Evolutionary conservation across 2,113 vertebrate genomes (phyloP), one percentile per base, ranked within the genome.

Genomic region (Engystomops pustulosus): DNA sequence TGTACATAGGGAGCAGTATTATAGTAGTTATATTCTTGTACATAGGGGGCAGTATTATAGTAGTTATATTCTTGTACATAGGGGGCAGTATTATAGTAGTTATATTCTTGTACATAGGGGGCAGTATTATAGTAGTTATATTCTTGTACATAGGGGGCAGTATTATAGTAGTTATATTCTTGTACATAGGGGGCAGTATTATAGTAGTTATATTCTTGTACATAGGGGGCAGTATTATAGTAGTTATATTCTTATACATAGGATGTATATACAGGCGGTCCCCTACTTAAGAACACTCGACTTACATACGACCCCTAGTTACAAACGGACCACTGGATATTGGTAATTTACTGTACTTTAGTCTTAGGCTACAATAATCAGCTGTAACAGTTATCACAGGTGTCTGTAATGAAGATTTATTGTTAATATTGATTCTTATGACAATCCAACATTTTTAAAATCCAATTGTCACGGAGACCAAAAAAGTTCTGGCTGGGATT

Each of bases 191-290:
- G 12, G 49, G 20, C 14, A 67, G 30, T 20, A 67, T 67, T 67
- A 36, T 67, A 36, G 62, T 36, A 67, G 32, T 67, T 67, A 67
- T 67, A 67, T 67, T 67, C 62, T 67, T 65, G 55, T 60, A 60
- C 3, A 60, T 60, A 27, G 55, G 55, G n/a, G 5, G 55, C 23
- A 60, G 55, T 60, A 60, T 60, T 60, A 60, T 27, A 60, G 55
- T 60, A 27, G 55, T 60, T 60, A 60, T 60, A 27, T 60, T 60
- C 55, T 60, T 62, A 27, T 62, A 62, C 11, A 62, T 62, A 30
- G 27, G 58, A 18, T n/a, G n/a, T n/a, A n/a, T n/a, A n/a, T n/a
- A n/a, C n/a, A n/a, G n/a, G n/a, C n/a, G n/a, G n/a, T n/a, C n/a
- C n/a, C n/a, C n/a, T n/a, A n/a, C n/a, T n/a, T n/a, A n/a, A n/a